Evolutionary conservation across 2,888 invertebrate genomes (phyloP).

Genomic region (Coelogynopora nodosa): DNA sequence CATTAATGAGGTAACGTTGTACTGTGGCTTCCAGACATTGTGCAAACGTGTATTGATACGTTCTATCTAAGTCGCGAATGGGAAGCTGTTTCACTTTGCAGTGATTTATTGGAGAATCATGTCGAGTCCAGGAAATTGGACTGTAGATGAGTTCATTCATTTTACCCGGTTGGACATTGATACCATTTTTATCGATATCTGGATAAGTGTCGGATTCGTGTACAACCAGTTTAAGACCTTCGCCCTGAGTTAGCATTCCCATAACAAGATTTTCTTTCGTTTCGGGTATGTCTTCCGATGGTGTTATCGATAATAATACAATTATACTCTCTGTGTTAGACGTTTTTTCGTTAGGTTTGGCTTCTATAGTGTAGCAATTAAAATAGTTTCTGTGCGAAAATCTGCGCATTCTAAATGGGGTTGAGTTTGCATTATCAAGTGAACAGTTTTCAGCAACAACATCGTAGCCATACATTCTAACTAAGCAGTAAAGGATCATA

Average conservation of each 20-base stretch:
- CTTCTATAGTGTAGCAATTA: slow-evolving; percentile 40
- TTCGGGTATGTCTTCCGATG: slow-evolving; percentile 37
- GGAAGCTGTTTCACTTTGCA: slow-evolving; percentile 25
- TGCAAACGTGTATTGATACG: slow-evolving; percentile 40
- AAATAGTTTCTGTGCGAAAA: slow-evolving; percentile 43
- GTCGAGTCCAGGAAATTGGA: slow-evolving; percentile 36
- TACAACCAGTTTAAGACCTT: slow-evolving; percentile 41
- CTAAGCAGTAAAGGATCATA: slow-evolving; percentile 32
- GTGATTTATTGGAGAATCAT: background rate
- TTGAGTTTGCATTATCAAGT: background rate
- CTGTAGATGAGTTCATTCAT: slow-evolving; percentile 43
- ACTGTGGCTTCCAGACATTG: slow-evolving; percentile 41
- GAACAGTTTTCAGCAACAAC: slow-evolving; percentile 33
- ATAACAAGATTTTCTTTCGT: slow-evolving; percentile 39
- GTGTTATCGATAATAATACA: slow-evolving; percentile 31
- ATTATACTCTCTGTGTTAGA: background rate
- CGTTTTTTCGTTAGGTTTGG: background rate
- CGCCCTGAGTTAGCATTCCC: slow-evolving; percentile 43
- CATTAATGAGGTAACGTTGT: slow-evolving; percentile 36
- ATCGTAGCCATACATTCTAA: background rate
- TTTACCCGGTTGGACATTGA: slow-evolving; percentile 44
- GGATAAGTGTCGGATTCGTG: slow-evolving; percentile 41
- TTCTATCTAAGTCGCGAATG: slow-evolving; percentile 32
- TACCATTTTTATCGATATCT: slow-evolving; percentile 42
- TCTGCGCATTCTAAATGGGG: background rate